phyloP scores from a whole-genome alignment of 2,113 vertebrate genomes.

The Charadrius vociferus region DNA sequence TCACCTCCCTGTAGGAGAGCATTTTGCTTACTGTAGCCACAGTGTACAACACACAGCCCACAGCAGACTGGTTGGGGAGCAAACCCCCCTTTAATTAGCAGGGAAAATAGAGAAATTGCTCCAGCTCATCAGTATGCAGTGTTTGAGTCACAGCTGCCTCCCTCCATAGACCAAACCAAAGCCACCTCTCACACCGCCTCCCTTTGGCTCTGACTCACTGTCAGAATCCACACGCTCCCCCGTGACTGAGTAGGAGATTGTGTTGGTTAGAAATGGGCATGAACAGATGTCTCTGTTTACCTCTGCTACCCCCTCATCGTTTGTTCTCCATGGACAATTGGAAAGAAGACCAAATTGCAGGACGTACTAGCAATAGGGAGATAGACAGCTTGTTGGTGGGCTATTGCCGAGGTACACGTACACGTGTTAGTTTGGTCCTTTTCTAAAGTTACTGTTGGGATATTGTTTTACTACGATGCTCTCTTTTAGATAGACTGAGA shows the following conservation, averaged over 20 bases:
- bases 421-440: neutral
- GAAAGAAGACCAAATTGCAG: neutral
- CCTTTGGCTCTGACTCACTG: slow-evolving; percentile 43
- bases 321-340: neutral
- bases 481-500: neutral
- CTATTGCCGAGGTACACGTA: fast-evolving
- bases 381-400: neutral
- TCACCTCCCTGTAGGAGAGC: neutral
- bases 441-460: neutral
- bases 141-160: slow-evolving; percentile 19
- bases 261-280: slow-evolving; percentile 27
- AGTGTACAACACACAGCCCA: neutral
- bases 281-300: slow-evolving; percentile 55
- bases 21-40: neutral
- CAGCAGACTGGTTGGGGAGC: neutral
- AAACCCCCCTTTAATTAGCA: neutral
- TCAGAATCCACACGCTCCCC: slow-evolving; percentile 5
- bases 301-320: neutral
- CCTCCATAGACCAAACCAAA: neutral
- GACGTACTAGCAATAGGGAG: neutral
- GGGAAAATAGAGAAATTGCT: neutral
- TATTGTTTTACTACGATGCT: neutral
- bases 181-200: slow-evolving; percentile 19
- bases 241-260: slow-evolving; percentile 32
- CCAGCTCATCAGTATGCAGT: neutral